Evolutionary conservation across 2,797 vertebrate species (phyloP).

Genomic region (Masticophis lateralis): DNA sequence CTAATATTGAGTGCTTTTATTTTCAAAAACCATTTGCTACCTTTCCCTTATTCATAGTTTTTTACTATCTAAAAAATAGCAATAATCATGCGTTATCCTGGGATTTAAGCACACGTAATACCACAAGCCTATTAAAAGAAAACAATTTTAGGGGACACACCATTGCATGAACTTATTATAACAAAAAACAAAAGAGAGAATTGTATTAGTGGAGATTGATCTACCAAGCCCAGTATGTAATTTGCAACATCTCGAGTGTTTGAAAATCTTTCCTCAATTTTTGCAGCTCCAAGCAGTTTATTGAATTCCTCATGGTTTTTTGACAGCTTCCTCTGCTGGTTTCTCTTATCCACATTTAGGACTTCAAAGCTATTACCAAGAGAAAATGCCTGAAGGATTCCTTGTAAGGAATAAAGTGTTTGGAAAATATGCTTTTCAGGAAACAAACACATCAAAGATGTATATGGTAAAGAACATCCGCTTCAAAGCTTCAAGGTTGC

Average conservation of each 20-base stretch:
- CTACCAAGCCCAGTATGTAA: not conserved
- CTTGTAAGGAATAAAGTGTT: slow-evolving; percentile 19
- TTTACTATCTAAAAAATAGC: not conserved
- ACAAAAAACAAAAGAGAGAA: not conserved
- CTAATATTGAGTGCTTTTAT: not conserved
- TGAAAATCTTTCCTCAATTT: not conserved
- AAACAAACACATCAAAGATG: not conserved
- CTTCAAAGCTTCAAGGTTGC: not conserved
- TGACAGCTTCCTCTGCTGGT: not conserved
- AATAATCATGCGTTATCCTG: not conserved
- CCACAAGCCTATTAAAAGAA: not conserved
- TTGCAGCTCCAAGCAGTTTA: not conserved
- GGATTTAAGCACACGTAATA: not conserved
- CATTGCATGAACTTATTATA: not conserved
- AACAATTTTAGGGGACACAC: not conserved
- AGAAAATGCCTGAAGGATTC: slow-evolving; percentile 9
- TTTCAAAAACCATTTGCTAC: not conserved
- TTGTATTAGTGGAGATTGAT: not conserved
- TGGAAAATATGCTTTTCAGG: slow-evolving; percentile 17
- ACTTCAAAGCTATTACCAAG: not conserved
- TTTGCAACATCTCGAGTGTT: not conserved
- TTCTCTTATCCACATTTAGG: not conserved
- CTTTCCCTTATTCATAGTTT: not conserved
- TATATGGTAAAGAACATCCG: not conserved
- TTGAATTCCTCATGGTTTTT: not conserved